Percentiles rank a stretch among this genome's conserved stretches.
Evolutionary conservation across 2,888 invertebrate species (phyloP).

Genomic region (Lepidocyrtinus sp.): DNA sequence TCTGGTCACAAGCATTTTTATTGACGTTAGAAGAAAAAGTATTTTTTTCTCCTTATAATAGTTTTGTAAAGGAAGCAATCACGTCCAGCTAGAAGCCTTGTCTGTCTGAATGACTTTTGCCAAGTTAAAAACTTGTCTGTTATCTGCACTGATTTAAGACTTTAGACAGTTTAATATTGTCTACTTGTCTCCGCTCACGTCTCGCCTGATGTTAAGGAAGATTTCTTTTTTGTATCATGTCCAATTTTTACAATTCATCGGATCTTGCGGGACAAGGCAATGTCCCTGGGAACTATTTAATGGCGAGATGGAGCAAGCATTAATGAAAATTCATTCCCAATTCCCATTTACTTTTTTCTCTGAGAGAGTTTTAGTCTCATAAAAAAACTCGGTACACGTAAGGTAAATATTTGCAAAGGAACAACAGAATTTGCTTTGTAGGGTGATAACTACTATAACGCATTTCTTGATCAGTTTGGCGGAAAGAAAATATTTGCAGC

Average conservation of each 20-base stretch:
- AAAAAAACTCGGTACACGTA: background rate
- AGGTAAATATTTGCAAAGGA: background rate
- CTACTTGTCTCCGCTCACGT: background rate
- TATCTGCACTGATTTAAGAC: background rate
- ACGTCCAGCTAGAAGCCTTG: no score
- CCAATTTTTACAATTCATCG: background rate
- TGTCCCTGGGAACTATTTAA: background rate
- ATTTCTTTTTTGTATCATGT: background rate
- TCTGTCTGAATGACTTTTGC: no score
- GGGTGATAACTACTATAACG: no score
- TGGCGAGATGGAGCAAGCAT: background rate
- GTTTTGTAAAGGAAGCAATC: no score
- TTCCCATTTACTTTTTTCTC: background rate
- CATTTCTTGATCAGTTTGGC: no score
- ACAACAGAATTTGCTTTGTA: no score
- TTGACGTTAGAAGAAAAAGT: background rate
- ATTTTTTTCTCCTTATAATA: no score
- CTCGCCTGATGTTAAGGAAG: background rate
- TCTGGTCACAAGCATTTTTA: background rate
- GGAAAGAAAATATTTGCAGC: no score
- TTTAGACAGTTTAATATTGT: background rate
- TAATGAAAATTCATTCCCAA: background rate
- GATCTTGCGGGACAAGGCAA: background rate
- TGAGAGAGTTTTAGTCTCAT: background rate
- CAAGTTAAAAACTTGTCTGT: no score